Evolutionary conservation across 1,140 invertebrate species (phyloP).

Genomic region (Hyphantria cunea): DNA sequence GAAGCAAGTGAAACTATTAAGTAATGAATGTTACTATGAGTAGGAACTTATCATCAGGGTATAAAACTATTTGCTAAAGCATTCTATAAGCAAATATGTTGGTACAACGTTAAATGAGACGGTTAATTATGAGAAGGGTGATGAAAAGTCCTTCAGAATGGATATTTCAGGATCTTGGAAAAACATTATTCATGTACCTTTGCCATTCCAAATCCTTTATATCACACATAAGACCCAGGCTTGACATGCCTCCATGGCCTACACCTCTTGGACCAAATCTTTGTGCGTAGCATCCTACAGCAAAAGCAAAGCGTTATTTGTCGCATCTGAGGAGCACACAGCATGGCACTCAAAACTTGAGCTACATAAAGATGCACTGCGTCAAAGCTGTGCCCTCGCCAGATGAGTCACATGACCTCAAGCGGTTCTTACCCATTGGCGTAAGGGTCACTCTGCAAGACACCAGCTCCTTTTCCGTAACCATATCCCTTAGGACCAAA

Average conservation of each 20-base stretch:
- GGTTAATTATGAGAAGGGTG: slow-evolving; percentile 35
- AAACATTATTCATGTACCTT: slow-evolving; percentile 76
- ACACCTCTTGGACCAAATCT: slow-evolving; percentile 94
- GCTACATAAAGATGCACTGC: slow-evolving; percentile 4
- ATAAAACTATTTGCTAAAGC: slow-evolving; percentile 56
- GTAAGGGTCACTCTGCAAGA: slow-evolving; percentile 92
- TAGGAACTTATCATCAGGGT: slow-evolving; percentile 9
- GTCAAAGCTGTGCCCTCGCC: slow-evolving; percentile 57
- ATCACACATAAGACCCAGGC: slow-evolving; percentile 86
- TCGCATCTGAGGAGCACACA: slow-evolving; percentile 58
- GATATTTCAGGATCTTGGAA: slow-evolving; percentile 34
- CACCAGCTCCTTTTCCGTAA: slow-evolving; percentile 95
- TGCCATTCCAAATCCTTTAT: slow-evolving; percentile 85
- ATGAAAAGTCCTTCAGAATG: slow-evolving; percentile 50
- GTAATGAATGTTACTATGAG: slow-evolving; percentile 17
- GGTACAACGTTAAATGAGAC: too few relatives aligned
- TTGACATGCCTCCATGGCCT: slow-evolving; percentile 92
- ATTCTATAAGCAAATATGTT: slow-evolving; percentile 58
- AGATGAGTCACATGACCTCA: slow-evolving; percentile 42
- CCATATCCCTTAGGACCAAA: slow-evolving; percentile 97
- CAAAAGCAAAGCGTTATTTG: slow-evolving; percentile 75
- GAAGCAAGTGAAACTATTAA: slow-evolving; percentile 23
- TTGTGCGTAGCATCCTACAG: slow-evolving; percentile 89
- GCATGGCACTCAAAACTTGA: slow-evolving; percentile 15
- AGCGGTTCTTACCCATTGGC: slow-evolving; percentile 85